Conservation (phyloP, 2,113 vertebrate genomes). For the Polypterus bichir region DNA sequence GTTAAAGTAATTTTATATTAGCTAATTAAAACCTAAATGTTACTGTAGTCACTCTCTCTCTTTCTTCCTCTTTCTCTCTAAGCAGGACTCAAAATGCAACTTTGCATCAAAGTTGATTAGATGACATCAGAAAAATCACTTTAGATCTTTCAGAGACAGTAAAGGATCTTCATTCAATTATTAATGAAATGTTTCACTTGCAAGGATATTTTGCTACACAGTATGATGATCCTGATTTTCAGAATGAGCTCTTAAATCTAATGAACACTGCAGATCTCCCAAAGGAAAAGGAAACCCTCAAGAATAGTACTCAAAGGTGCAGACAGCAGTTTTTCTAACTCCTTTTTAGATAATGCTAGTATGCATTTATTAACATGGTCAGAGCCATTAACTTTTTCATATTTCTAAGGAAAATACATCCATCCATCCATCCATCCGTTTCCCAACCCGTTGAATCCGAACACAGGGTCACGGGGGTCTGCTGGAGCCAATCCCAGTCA, state of each 20-base stretch:
- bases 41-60: no score
- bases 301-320: not conserved
- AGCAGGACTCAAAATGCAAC: not conserved
- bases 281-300: constrained; percentile 6
- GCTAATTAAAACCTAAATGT: no score
- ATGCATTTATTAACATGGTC: constrained; percentile 6
- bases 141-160: constrained; percentile 2
- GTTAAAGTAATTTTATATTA: no score
- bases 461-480: no score
- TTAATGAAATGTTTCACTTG: constrained; percentile 3
- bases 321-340: not conserved
- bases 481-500: no score
- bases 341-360: not conserved
- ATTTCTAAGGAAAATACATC: constrained; percentile 1
- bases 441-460: no score
- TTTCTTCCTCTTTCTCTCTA: not conserved
- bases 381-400: constrained; percentile 13
- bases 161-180: constrained; percentile 1
- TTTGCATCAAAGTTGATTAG: constrained; percentile 5
- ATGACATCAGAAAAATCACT: constrained; percentile 6
- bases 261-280: constrained; percentile 12
- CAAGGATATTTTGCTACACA: constrained; percentile 16
- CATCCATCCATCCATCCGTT: no score
- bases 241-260: constrained; percentile 13
- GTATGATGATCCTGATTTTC: constrained; percentile 19